phyloP scores from a whole-genome alignment of 1,140 invertebrate species.

The Atta texana region DNA sequence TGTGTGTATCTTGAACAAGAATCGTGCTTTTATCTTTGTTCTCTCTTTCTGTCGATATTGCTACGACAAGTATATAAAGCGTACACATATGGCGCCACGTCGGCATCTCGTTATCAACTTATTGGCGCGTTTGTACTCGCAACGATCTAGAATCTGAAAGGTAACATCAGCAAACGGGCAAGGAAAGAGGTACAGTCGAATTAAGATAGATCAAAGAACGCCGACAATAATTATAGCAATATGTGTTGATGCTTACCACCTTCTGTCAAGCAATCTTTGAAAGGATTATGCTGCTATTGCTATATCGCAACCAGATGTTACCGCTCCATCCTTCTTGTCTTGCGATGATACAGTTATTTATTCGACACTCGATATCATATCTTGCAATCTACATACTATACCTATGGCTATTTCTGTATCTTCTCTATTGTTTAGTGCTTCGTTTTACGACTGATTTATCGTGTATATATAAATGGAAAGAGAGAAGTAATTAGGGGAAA shows the following conservation, averaged over 20 bases:
- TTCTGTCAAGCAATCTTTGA: slow-evolving; percentile 76
- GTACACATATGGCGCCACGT: slow-evolving; percentile 50
- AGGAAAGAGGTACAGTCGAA: slow-evolving; percentile 63
- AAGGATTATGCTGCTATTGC: slow-evolving; percentile 59
- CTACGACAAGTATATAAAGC: slow-evolving; percentile 25
- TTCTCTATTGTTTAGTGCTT: slow-evolving; percentile 20
- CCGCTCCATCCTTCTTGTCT: slow-evolving; percentile 64
- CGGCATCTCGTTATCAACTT: slow-evolving; percentile 81
- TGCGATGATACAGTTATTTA: slow-evolving; percentile 84
- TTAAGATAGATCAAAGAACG: slow-evolving; percentile 81
- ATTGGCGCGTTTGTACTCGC: slow-evolving; percentile 61
- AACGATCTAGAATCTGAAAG: slow-evolving; percentile 65
- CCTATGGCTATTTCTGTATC: slow-evolving; percentile 16
- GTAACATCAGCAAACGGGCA: slow-evolving; percentile 57
- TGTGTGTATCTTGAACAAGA: background rate
- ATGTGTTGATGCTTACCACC: slow-evolving; percentile 80
- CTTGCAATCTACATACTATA: slow-evolving; percentile 76
- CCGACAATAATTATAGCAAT: slow-evolving; percentile 86
- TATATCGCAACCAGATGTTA: slow-evolving; percentile 78
- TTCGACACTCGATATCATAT: slow-evolving; percentile 79
- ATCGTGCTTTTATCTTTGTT: background rate
- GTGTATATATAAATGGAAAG: background rate
- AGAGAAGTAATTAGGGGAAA: background rate
- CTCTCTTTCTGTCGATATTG: background rate
- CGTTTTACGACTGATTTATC: slow-evolving; percentile 14